Conservation (phyloP, 2,113 vertebrate species). For the Ramphastos sulfuratus region DNA sequence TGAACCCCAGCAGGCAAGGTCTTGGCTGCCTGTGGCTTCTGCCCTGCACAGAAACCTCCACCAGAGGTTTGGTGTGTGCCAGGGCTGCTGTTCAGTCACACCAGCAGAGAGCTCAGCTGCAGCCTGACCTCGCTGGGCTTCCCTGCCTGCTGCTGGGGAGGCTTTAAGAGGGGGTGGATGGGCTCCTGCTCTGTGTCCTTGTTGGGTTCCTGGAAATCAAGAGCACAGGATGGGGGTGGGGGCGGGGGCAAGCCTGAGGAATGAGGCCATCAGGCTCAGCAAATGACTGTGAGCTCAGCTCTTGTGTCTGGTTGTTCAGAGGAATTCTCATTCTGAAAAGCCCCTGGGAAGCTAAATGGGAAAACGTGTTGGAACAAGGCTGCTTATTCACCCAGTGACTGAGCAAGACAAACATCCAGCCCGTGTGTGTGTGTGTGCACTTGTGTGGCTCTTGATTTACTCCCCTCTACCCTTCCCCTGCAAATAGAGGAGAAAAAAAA, state of each 20-base stretch:
- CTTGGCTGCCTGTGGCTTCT: not conserved
- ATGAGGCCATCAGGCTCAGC: not conserved
- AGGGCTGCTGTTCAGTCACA: not conserved
- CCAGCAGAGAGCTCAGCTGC: not conserved
- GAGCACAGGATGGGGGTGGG: not conserved
- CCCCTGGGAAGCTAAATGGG: constrained; percentile 33
- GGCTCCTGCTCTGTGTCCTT: not conserved
- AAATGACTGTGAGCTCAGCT: not conserved
- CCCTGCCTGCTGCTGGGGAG: not conserved
- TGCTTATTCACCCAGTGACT: constrained; percentile 38
- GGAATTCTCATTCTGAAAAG: constrained; percentile 16
- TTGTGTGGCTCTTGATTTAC: not conserved
- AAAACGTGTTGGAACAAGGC: constrained; percentile 65
- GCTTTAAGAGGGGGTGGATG: not conserved
- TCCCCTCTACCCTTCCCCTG: not conserved
- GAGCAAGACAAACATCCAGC: constrained; percentile 48
- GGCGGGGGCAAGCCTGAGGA: not conserved
- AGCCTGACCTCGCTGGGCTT: not conserved
- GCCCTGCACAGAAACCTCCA: not conserved
- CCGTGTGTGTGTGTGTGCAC: not conserved
- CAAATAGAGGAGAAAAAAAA: not conserved
- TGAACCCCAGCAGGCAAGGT: not conserved
- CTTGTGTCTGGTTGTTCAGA: not conserved
- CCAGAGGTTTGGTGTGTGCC: fast-evolving
- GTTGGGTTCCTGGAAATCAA: not conserved